Base-by-base conservation (phyloP, 2,113 vertebrate species). In the Megaceryle maxima region DNA sequence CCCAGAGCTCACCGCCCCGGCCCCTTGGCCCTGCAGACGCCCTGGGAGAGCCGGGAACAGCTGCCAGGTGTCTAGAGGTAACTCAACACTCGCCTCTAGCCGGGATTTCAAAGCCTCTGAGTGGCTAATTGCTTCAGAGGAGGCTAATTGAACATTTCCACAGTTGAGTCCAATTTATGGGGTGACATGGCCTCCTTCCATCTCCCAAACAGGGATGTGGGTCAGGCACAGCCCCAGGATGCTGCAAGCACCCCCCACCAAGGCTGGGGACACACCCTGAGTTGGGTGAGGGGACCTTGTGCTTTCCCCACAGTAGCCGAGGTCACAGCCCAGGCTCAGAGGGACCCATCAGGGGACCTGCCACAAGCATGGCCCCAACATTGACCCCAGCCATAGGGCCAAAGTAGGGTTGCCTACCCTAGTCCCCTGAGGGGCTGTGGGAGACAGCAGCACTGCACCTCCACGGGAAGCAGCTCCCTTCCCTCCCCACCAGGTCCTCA, bases 31-130 rank as follows among this genome's bases (percentile, higher is more conserved):
- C 96, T 93, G 35, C 81, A 57, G 91, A 92, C 88, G 1, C 90
- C 80, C 94, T 91, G 93, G 95, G 96, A 94, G 94, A 95, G 95
- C 94, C 7, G 14, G 86, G 94, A 96, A 96, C 95, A 97, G 96
- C 96, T 97, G 96, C 96, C 96, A 95, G 96, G 96, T 97, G 96
- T 96, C 96, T 57, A 37, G 94, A 96, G 96, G 96, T 96, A 96
- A 95, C 94, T 95, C 96, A 96, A 94, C 96, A 96, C 96, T 95
- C 16, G 1, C 90, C 1, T 4, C 94, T 87, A 96, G 94, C 89
- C 17, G 0, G 44, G 86, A 69, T 78, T 94, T 96, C 96, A 96
- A 92, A 97, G 96, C 76, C 85, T 95, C 56, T 0, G 1, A 97
- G 90, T 56, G 88, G 88, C 94, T 95, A 96, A 96, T 96, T 94